Evolutionary conservation across 1,140 invertebrate species (phyloP).

Genomic region (Rhyzopertha dominica): DNA sequence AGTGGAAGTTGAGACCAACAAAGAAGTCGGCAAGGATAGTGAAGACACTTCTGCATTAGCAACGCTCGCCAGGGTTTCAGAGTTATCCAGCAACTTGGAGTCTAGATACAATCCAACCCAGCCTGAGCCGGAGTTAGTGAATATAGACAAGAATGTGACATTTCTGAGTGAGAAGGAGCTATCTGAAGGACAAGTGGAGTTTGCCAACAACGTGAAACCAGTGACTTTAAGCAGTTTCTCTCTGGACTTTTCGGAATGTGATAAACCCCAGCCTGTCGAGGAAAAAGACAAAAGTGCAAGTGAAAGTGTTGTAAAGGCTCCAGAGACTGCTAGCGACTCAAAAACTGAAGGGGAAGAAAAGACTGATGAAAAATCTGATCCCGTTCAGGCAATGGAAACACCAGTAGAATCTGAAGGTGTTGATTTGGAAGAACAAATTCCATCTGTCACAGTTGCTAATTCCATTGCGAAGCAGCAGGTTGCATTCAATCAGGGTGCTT

Average conservation of each 20-base stretch:
- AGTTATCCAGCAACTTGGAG: constrained; percentile 10
- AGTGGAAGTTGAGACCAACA: constrained; percentile 13
- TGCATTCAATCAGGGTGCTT: too few species aligned
- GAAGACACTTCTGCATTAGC: constrained; percentile 29
- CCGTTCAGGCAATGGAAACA: not conserved
- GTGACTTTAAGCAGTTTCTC: constrained; percentile 33
- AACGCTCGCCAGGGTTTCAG: constrained; percentile 22
- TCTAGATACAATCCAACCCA: too few species aligned
- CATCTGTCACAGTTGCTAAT: too few species aligned
- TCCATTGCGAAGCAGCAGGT: too few species aligned
- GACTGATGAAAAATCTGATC: not conserved
- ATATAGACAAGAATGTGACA: constrained; percentile 37
- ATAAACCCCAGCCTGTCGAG: not conserved
- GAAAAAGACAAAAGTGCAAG: too few species aligned
- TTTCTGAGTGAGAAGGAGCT: constrained; percentile 41
- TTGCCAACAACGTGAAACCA: constrained; percentile 28
- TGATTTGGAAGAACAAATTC: too few species aligned
- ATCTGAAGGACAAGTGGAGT: constrained; percentile 40
- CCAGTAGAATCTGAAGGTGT: not conserved
- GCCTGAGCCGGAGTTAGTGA: constrained; percentile 29
- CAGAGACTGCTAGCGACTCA: too few species aligned
- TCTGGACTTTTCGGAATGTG: constrained; percentile 34
- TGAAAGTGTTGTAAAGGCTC: too few species aligned
- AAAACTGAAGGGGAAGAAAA: constrained; percentile 4
- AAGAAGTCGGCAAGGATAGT: constrained; percentile 1